Evolutionary conservation across 1,140 invertebrate genomes (phyloP).

Genomic region (Drosophila obscura): DNA sequence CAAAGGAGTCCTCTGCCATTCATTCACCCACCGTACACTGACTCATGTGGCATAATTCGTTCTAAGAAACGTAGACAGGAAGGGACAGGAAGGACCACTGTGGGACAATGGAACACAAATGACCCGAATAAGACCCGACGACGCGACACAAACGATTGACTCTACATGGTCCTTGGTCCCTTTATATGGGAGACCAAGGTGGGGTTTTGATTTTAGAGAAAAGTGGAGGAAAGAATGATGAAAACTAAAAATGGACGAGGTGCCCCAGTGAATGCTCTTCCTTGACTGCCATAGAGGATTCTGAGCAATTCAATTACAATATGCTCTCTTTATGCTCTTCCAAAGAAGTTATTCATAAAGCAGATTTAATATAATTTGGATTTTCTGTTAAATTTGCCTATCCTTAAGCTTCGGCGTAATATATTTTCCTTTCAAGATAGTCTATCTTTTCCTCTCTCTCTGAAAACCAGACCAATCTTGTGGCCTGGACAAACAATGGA

Average conservation of each 20-base stretch:
- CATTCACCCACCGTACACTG: conserved; percentile 10
- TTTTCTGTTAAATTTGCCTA: too few relatives aligned
- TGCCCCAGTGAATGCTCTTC: too few relatives aligned
- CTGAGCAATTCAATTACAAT: neutral
- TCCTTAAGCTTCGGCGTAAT: too few relatives aligned
- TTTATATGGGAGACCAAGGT: neutral
- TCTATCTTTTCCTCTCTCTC: neutral
- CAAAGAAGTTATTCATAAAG: too few relatives aligned
- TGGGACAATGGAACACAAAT: conserved; percentile 72
- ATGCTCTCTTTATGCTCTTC: neutral
- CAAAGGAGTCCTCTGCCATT: neutral
- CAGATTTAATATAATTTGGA: too few relatives aligned
- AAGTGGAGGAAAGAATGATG: conserved; percentile 2
- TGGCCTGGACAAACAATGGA: conserved; percentile 34
- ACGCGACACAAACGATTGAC: conserved; percentile 58
- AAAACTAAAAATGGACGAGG: too few relatives aligned
- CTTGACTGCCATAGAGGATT: too few relatives aligned
- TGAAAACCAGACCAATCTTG: conserved; percentile 1
- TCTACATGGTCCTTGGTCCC: conserved; percentile 6
- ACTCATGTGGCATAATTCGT: conserved; percentile 53
- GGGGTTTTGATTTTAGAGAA: neutral
- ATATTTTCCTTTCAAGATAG: neutral
- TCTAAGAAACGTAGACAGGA: conserved; percentile 19
- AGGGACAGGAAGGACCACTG: conserved; percentile 3
- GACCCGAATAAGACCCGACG: conserved; percentile 57